phyloP scores from a whole-genome alignment of 2,797 vertebrate genomes.

The Babyrousa celebensis region DNA sequence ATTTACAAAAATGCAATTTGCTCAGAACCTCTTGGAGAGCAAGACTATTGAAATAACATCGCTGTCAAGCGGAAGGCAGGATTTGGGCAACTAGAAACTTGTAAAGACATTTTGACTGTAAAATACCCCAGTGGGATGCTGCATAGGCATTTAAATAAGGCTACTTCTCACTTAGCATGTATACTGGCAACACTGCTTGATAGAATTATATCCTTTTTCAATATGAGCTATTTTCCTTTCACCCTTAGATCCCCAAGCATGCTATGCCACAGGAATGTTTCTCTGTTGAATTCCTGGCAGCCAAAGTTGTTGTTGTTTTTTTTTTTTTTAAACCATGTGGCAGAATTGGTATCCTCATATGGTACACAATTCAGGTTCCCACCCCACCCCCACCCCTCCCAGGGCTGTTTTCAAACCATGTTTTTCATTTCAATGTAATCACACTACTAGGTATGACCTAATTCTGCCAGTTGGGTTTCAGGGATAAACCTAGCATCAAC shows the following conservation, averaged over 20 bases:
- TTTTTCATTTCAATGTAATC: background rate
- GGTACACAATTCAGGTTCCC: background rate
- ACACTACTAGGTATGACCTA: background rate
- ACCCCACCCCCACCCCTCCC: no score
- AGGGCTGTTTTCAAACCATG: background rate
- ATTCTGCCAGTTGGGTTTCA: background rate
- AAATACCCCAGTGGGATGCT: background rate
- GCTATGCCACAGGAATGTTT: background rate
- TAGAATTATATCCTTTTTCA: background rate
- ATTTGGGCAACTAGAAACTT: constrained; percentile 51
- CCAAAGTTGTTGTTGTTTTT: no score
- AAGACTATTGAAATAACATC: constrained; percentile 20
- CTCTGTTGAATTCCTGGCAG: background rate
- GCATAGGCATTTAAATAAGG: background rate
- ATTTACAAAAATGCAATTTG: constrained; percentile 69
- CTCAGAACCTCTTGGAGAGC: constrained; percentile 32
- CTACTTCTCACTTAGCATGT: background rate
- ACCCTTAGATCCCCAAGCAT: background rate
- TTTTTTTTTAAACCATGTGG: background rate
- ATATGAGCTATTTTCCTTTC: background rate
- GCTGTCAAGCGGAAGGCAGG: background rate
- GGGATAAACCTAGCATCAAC: constrained; percentile 3
- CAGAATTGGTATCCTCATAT: background rate
- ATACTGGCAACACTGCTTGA: background rate
- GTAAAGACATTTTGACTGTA: constrained; percentile 8